Conservation (phyloP, 1,140 invertebrate species). For the Drosophila melanica region DNA sequence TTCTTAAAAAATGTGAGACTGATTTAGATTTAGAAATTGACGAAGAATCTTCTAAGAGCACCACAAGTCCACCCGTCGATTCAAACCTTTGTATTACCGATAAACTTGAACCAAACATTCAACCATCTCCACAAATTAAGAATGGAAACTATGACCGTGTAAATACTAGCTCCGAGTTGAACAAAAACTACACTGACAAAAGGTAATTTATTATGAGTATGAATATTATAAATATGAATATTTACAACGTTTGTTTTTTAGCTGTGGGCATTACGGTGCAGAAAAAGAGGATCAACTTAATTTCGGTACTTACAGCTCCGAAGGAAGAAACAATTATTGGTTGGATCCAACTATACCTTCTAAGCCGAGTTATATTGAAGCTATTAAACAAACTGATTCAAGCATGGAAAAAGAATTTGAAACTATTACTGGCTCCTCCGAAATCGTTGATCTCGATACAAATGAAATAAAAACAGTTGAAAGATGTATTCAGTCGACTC, state of each 20-base stretch:
- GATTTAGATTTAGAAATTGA: constrained; percentile 96
- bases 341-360: constrained; percentile 66
- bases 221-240: not conserved
- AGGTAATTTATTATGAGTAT: constrained; percentile 8
- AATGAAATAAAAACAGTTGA: constrained; percentile 86
- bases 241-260: not conserved
- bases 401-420: constrained; percentile 63
- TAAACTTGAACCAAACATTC: constrained; percentile 18
- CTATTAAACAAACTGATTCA: constrained; percentile 60
- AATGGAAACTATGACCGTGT: constrained; percentile 26
- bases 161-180: constrained; percentile 25
- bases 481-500: constrained; percentile 71
- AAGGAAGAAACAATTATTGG: constrained; percentile 68
- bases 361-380: constrained; percentile 71
- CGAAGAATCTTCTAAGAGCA: constrained; percentile 82
- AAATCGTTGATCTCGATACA: constrained; percentile 87
- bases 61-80: constrained; percentile 40
- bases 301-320: constrained; percentile 43
- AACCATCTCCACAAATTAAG: constrained; percentile 4
- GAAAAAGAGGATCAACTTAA: constrained; percentile 63
- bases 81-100: constrained; percentile 26
- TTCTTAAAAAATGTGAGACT: constrained; percentile 92
- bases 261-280: constrained; percentile 37
- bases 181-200: constrained; percentile 32
- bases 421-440: constrained; percentile 72